Conservation (phyloP, 2,888 invertebrate species). For the Plagodis pulveraria region DNA sequence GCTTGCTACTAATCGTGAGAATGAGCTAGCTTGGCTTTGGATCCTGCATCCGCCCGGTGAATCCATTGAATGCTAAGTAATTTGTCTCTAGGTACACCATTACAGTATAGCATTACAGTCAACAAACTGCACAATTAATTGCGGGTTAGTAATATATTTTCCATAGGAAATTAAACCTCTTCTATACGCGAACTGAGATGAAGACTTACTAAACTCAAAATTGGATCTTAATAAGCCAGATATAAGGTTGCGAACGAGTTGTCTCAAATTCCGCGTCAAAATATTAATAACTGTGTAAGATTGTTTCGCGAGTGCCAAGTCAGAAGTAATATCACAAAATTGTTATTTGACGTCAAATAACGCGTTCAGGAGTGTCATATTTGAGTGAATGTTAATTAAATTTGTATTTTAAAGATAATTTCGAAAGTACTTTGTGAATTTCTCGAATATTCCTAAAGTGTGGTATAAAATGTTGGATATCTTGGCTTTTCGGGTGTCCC, state of each 20-base stretch:
- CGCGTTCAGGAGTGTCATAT: conserved; percentile 27
- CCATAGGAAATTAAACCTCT: conserved; percentile 45
- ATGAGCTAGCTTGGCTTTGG: no score
- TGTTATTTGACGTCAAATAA: conserved; percentile 29
- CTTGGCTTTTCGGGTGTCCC: neutral
- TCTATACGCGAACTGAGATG: conserved; percentile 8
- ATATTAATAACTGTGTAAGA: conserved; percentile 33
- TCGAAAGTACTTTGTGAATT: conserved; percentile 9
- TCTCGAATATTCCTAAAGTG: conserved; percentile 4
- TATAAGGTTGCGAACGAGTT: conserved; percentile 17
- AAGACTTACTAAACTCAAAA: conserved; percentile 2
- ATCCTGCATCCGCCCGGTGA: no score
- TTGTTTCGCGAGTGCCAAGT: conserved; percentile 29
- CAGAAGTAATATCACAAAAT: conserved; percentile 30
- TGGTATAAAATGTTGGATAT: conserved; percentile 3
- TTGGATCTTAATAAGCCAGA: conserved; percentile 13
- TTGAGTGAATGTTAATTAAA: conserved; percentile 31
- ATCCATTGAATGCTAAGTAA: neutral
- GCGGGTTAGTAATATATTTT: conserved; percentile 44
- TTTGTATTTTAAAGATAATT: conserved; percentile 23
- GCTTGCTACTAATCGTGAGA: no score
- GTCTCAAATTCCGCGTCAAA: conserved; percentile 31
- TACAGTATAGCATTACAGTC: neutral
- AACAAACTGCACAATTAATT: conserved; percentile 41
- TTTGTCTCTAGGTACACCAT: neutral